Evolutionary conservation across 2,888 invertebrate genomes (phyloP), one percentile per base, ranked within the genome.

Genomic region (Bombylius major): DNA sequence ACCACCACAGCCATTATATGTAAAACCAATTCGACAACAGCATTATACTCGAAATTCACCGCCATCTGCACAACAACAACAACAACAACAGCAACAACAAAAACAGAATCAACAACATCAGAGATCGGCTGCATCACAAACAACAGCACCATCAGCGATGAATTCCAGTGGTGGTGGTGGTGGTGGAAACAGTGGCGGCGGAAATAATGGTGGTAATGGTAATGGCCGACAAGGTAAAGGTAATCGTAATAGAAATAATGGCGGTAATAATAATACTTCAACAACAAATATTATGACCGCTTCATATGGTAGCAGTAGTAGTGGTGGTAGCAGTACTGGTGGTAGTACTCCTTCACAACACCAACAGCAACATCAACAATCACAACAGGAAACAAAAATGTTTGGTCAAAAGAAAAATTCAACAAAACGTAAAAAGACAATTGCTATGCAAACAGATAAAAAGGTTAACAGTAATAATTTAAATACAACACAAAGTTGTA

Each of bases 231-330:
- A 49, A 34, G 5, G 12, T 32, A 48, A 56, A 14, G 14, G 39
- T 5, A 45, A 14, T 44, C 33, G 33, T 46, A 51, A 51, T 42
- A 48, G 52, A 34, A 57, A 57, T 47, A 56, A 53, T 47, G 54
- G 57, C 23, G 54, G 57, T 44, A 59, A 57, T 23, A 57, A 53
- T 50, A 56, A 54, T 51, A 51, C 55, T 50, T 53, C 58, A 48
- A 58, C 57, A 31, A 6, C 36, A 32, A 33, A 33, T 7, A 56
- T 59, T n/a, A 59, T 58, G 57, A 69, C 69, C 63, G 70, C 70
- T 65, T 69, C 70, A 61, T 67, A 54, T 58, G 60, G 62, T 42
- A 59, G 59, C 53, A 59, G 52, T 48, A 59, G 57, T 55, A 64
- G 64, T 60, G 61, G 64, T 60, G 63, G 66, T 59, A 62, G 60